These are phyloP conservation scores for Arenaria interpres DNA, from an alignment of 2,113 vertebrate genomes.

Conservation along the genomic window DNA sequence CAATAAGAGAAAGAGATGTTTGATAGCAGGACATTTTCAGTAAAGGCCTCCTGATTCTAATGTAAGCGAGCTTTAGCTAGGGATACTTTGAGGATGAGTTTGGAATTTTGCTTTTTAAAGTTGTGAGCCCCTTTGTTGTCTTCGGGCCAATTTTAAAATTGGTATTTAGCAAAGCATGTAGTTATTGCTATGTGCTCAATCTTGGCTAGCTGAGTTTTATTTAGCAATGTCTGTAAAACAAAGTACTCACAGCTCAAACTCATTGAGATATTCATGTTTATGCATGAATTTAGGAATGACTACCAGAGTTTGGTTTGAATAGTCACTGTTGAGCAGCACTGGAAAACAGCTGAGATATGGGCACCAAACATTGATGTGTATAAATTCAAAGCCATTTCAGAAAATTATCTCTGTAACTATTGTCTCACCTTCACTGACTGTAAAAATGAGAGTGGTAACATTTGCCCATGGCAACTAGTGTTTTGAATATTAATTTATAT, in stretches of 20 bases:
- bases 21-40: not conserved
- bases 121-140: not conserved
- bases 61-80: not conserved
- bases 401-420: not conserved
- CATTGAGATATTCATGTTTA: not conserved
- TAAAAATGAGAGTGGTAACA: not conserved
- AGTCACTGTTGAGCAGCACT: not conserved
- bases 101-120: not conserved
- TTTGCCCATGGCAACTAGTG: not conserved
- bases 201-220: not conserved
- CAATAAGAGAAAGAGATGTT: not conserved
- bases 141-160: not conserved
- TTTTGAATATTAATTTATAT: not conserved
- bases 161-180: not conserved
- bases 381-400: not conserved
- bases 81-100: not conserved
- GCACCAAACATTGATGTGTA: not conserved
- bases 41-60: not conserved
- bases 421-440: not conserved
- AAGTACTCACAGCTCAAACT: not conserved
- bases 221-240: not conserved
- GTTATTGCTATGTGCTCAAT: not conserved
- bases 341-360: not conserved
- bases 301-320: not conserved
- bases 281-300: not conserved